Evolutionary conservation across 2,888 invertebrate genomes (phyloP).

Genomic region (Stratiomys singularior): DNA sequence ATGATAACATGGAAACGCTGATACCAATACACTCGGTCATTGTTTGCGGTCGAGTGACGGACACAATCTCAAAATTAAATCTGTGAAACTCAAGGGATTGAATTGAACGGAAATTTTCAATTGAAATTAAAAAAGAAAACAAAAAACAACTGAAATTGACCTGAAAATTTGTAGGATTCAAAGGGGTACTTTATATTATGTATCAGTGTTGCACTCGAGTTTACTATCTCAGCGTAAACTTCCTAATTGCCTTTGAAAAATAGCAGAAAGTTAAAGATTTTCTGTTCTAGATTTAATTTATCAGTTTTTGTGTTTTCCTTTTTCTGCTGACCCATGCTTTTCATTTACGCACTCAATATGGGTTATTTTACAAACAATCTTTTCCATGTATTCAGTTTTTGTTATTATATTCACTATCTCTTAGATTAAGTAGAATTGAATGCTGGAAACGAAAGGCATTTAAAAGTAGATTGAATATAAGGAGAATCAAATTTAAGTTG

Average conservation of each 20-base stretch:
- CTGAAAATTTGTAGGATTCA: slow-evolving; percentile 1
- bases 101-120: slow-evolving; percentile 31
- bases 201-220: background rate
- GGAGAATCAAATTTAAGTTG: too few species aligned
- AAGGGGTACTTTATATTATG: background rate
- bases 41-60: background rate
- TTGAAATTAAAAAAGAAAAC: background rate
- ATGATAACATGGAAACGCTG: slow-evolving; percentile 9
- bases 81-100: slow-evolving; percentile 6
- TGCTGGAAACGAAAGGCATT: too few species aligned
- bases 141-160: slow-evolving; percentile 15
- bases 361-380: too few species aligned
- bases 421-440: too few species aligned
- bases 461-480: too few species aligned
- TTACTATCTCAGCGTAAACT: background rate
- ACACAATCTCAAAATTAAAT: background rate
- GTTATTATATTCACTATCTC: too few species aligned
- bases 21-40: background rate
- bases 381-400: too few species aligned
- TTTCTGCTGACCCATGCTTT: too few species aligned
- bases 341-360: too few species aligned
- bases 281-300: too few species aligned
- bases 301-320: too few species aligned
- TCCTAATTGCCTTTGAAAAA: background rate
- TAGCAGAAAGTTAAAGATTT: background rate